phyloP scores from a whole-genome alignment of 2,797 vertebrate genomes.

The Mormyrops boulengeri region DNA sequence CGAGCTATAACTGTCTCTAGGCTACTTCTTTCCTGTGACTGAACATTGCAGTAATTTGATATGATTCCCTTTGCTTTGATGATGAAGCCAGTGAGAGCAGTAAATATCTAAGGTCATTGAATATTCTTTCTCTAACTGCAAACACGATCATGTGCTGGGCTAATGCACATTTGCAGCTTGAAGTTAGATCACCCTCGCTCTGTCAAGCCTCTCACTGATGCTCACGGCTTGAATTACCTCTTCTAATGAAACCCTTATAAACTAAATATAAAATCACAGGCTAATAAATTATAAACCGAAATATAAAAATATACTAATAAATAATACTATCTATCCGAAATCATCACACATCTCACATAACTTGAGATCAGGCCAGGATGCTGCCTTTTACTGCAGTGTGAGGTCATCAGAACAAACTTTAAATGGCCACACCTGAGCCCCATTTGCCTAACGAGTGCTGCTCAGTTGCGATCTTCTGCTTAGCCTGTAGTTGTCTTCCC shows the following conservation, averaged over 20 bases:
- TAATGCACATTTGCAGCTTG: not conserved
- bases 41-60: not conserved
- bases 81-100: not conserved
- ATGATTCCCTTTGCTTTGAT: not conserved
- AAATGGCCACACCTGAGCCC: not conserved
- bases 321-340: not conserved
- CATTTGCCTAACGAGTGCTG: not conserved
- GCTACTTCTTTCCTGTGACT: not conserved
- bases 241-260: not conserved
- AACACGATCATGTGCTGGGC: not conserved
- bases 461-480: not conserved
- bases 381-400: not conserved
- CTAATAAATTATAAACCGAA: not conserved
- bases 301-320: not conserved
- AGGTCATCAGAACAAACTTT: not conserved
- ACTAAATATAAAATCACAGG: not conserved
- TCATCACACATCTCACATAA: not conserved
- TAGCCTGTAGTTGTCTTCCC: not conserved
- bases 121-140: not conserved
- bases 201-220: not conserved
- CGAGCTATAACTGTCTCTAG: not conserved
- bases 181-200: not conserved
- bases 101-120: not conserved
- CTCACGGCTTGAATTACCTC: not conserved
- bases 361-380: not conserved